Evolutionary conservation across 2,888 invertebrate genomes (phyloP).

Genomic region (Nephrotoma guestfalica): DNA sequence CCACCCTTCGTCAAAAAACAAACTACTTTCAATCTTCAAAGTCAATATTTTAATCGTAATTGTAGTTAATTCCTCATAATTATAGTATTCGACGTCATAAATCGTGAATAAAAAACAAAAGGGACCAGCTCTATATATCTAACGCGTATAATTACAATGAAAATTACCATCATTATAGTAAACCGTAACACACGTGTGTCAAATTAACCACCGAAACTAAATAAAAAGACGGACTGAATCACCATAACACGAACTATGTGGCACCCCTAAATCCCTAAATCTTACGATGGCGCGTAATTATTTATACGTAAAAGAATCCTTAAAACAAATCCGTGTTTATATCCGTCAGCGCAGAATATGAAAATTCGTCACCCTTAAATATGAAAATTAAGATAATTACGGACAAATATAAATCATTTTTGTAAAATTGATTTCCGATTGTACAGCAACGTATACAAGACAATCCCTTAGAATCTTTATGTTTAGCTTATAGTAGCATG

Average conservation of each 20-base stretch:
- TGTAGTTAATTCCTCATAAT: background rate
- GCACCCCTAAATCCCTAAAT: background rate
- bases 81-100: background rate
- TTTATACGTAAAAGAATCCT: background rate
- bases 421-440: background rate
- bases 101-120: background rate
- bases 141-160: background rate
- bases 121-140: background rate
- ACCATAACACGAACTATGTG: background rate
- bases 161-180: background rate
- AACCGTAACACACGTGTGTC: background rate
- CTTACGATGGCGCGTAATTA: background rate
- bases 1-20: background rate
- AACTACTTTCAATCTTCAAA: background rate
- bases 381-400: background rate
- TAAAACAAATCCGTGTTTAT: background rate
- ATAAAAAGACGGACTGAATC: background rate
- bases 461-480: background rate
- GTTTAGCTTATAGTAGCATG: background rate
- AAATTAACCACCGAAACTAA: background rate
- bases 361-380: background rate
- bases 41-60: background rate
- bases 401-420: background rate
- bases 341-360: background rate
- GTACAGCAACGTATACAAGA: background rate